Percentiles rank a stretch among this genome's conserved stretches.
phyloP scores from a whole-genome alignment of 2,113 vertebrate species.

The Burhinus bistriatus region DNA sequence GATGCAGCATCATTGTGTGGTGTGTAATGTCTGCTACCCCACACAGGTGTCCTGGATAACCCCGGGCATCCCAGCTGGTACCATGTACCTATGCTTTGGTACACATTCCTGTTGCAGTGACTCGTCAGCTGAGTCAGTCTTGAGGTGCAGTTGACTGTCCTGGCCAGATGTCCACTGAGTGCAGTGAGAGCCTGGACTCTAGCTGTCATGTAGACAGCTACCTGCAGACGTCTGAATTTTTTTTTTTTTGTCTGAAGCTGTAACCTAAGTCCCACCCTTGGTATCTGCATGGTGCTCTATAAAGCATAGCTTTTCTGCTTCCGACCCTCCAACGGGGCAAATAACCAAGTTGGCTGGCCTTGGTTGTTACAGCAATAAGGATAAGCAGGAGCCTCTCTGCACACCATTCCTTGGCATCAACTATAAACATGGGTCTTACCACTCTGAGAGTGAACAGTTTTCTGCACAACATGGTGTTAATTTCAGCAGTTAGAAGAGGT shows the following conservation, averaged over 20 bases:
- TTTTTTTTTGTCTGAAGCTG: background rate
- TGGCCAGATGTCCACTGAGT: background rate
- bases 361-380: too few species aligned
- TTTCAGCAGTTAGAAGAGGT: too few species aligned
- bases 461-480: too few species aligned
- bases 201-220: background rate
- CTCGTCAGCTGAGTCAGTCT: too few species aligned
- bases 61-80: background rate
- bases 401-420: too few species aligned
- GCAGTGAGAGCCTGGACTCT: background rate
- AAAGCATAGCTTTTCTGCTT: background rate
- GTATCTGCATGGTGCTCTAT: background rate
- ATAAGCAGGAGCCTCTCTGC: too few species aligned
- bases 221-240: background rate
- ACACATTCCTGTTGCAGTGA: background rate
- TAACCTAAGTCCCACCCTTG: background rate
- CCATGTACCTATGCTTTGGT: background rate
- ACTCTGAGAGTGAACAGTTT: too few species aligned
- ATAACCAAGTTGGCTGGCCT: too few species aligned
- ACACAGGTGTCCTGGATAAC: background rate
- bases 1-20: background rate
- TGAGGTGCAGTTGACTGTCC: background rate
- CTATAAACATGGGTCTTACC: too few species aligned
- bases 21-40: background rate
- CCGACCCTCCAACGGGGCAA: background rate